A percentile compares a stretch with the other conserved stretches of the same genome.
phyloP scores from a whole-genome alignment of 2,797 vertebrate species.

The Delichon dasypus region DNA sequence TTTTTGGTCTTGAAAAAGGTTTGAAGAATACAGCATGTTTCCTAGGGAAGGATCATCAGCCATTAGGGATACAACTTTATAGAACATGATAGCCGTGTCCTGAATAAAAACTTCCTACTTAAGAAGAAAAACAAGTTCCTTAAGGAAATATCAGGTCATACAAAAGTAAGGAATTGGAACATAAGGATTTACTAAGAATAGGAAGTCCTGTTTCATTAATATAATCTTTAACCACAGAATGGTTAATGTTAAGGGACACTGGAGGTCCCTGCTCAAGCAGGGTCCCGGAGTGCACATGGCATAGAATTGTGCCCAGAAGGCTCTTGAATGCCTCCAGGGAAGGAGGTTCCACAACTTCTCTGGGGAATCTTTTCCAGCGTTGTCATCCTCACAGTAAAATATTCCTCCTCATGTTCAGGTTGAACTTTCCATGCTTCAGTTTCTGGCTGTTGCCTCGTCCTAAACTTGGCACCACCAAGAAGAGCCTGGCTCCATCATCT shows the following conservation, averaged over 20 bases:
- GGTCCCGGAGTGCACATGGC: neutral
- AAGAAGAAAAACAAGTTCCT: neutral
- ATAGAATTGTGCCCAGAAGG: neutral
- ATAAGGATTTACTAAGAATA: neutral
- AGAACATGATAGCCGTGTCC: neutral
- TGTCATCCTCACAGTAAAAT: neutral
- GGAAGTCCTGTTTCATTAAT: neutral
- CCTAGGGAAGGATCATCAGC: neutral
- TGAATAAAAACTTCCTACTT: neutral
- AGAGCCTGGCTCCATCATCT: neutral
- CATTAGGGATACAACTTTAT: neutral
- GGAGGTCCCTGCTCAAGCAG: neutral
- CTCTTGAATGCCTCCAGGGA: neutral
- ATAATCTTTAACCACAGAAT: neutral
- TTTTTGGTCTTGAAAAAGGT: neutral
- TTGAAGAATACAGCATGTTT: neutral
- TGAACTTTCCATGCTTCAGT: neutral
- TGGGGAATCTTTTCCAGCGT: neutral
- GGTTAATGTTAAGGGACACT: neutral
- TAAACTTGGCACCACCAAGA: neutral
- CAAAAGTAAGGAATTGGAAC: neutral
- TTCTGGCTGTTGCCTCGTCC: neutral
- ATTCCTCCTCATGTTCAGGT: neutral
- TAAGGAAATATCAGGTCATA: neutral
- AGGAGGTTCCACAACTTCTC: neutral